These are phyloP conservation scores for Trichopoda pennipes DNA, from an alignment of 2,888 invertebrate species.

Conservation along the genomic window DNA sequence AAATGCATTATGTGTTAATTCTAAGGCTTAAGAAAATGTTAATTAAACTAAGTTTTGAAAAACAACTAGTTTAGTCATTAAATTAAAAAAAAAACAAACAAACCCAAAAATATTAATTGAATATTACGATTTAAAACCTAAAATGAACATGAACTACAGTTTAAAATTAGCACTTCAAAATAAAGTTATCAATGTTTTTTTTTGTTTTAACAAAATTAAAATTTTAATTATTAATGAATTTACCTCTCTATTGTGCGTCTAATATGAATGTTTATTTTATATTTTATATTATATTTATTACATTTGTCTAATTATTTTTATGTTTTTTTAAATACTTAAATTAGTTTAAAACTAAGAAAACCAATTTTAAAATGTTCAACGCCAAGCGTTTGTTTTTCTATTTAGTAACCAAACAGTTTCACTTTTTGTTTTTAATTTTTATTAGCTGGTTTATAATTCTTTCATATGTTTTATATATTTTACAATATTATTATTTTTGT, in stretches of 20 bases:
- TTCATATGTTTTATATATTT: constrained; percentile 20
- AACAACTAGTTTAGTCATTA: not conserved
- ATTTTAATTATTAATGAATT: too few relatives aligned
- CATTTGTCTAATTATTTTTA: too few relatives aligned
- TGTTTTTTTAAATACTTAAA: not conserved
- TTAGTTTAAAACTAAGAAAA: not conserved
- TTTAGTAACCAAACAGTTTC: not conserved
- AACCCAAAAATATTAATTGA: not conserved
- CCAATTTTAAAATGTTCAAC: constrained; percentile 6
- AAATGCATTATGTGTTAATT: constrained; percentile 3
- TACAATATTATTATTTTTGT: not conserved
- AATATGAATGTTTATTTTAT: too few relatives aligned
- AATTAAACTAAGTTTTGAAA: constrained; percentile 37
- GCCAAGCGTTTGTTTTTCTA: constrained; percentile 48
- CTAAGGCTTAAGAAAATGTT: constrained; percentile 39
- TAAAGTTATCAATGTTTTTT: too few relatives aligned
- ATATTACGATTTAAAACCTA: too few relatives aligned
- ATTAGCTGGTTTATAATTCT: constrained; percentile 30
- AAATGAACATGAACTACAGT: too few relatives aligned
- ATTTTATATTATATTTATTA: too few relatives aligned
- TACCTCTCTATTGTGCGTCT: too few relatives aligned
- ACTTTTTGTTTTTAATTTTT: not conserved
- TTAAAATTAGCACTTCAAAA: too few relatives aligned
- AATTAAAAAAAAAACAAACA: constrained; percentile 8
- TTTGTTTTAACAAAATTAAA: too few relatives aligned